Evolutionary conservation across 2,797 vertebrate genomes (phyloP), one percentile per base, ranked within the genome.

Genomic region (Telmatherina bonti): DNA sequence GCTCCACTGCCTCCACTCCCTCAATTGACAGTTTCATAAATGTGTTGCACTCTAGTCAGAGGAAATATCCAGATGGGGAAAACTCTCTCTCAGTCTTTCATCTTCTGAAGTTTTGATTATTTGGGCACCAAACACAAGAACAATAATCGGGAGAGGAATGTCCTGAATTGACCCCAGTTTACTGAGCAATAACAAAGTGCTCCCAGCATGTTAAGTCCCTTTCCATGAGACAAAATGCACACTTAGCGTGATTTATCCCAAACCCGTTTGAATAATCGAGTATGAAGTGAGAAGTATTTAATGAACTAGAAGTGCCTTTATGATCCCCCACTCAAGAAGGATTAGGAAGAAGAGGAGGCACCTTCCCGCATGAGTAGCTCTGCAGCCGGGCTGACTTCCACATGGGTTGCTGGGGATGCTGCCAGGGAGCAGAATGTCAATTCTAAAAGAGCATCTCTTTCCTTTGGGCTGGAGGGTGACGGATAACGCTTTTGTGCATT

Each of bases 391-490:
- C 63, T 30, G 69, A 70, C 73, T 75, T 84, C 72, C 64, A 60
- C 52, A 24, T 16, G 33, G 70, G 58, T 65, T 45, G 22, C 51
- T 1, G 18, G 76, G 62, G 64, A 68, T 7, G 45, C 76, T 58
- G 70, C 51, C 70, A 70, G 38, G n/a, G 60, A 74, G 78, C 65
- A 31, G 58, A 61, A 69, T 67, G 81, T 81, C 81, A 83, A 20
- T 86, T 88, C 75, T 72, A 74, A 81, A 86, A 70, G 71, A 84
- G 82, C 70, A 79, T 90, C 82, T 86, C 87, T 80, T 79, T 85
- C 54, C 82, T 76, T 70, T 59, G 76, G 78, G 69, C 79, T 62
- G 62, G 30, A 72, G 70, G 70, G 81, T 81, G 82, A 88, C 15
- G 30, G 83, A 83, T 87, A 73, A 79, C 36, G 71, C 83, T 80